phyloP scores from a whole-genome alignment of 2,113 vertebrate species.

The Leptobrachium leishanense region DNA sequence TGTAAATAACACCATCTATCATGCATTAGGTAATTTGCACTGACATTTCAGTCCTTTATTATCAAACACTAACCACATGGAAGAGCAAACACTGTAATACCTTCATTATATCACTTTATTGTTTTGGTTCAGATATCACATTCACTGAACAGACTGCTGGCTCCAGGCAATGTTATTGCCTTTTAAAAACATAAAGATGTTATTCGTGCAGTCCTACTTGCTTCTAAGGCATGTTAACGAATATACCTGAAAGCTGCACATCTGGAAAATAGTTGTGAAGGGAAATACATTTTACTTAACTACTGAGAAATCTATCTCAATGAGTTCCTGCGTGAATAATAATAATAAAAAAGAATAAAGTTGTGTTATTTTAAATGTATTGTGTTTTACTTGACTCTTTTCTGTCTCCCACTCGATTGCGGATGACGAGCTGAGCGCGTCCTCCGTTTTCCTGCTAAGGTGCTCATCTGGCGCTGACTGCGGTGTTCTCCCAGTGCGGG shows the following conservation, averaged over 20 bases:
- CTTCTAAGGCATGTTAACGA: conserved; percentile 2
- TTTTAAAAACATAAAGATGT: background rate
- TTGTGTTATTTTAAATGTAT: too few species aligned
- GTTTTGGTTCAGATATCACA: background rate
- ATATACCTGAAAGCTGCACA: background rate
- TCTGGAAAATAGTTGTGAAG: conserved; percentile 2
- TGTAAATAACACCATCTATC: conserved; percentile 21
- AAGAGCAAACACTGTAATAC: conserved; percentile 38
- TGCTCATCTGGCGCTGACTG: too few species aligned
- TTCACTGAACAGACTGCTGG: conserved; percentile 24
- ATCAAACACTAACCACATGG: conserved; percentile 33
- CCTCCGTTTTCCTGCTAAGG: too few species aligned
- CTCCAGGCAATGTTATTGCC: conserved; percentile 6
- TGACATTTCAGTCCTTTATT: conserved; percentile 37
- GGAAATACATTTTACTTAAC: background rate
- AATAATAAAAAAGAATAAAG: background rate
- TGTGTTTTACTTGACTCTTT: too few species aligned
- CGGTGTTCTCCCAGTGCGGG: too few species aligned
- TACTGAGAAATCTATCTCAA: too few species aligned
- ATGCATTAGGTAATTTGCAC: conserved; percentile 24
- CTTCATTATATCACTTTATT: conserved; percentile 21
- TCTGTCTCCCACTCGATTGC: too few species aligned
- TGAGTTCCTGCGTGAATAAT: too few species aligned
- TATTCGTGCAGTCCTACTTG: background rate
- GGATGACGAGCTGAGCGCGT: too few species aligned